Percentiles rank a stretch among this genome's conserved stretches.
Evolutionary conservation across 2,888 invertebrate species (phyloP).

Genomic region (Acanthacorydalis orientalis): DNA sequence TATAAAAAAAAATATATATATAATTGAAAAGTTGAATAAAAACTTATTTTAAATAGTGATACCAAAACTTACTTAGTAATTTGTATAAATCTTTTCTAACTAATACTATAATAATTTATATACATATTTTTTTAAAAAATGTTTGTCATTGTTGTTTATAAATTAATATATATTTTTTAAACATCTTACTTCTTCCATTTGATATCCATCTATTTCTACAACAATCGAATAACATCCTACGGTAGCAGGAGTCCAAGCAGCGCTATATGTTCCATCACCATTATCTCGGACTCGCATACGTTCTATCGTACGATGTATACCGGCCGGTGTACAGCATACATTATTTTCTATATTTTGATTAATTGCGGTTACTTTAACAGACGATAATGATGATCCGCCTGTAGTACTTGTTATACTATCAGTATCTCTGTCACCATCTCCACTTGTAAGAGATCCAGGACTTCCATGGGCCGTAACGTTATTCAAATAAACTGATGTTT

Average conservation of each 20-base stretch:
- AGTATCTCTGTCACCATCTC: no score
- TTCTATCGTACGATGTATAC: constrained; percentile 54
- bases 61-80: no score
- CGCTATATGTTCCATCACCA: constrained; percentile 64
- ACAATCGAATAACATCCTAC: constrained; percentile 80
- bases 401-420: background rate
- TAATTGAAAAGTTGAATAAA: no score
- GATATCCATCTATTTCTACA: constrained; percentile 74
- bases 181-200: constrained; percentile 43
- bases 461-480: constrained; percentile 26
- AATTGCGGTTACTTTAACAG: background rate
- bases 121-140: background rate
- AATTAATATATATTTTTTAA: background rate
- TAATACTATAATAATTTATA: background rate
- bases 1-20: no score
- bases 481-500: background rate
- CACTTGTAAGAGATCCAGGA: background rate
- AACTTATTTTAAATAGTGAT: no score
- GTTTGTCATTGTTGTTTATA: background rate
- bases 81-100: constrained; percentile 2
- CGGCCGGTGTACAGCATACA: constrained; percentile 34
- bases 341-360: constrained; percentile 1
- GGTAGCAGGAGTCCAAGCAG: constrained; percentile 82
- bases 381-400: background rate
- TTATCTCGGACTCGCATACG: constrained; percentile 62